Base-by-base conservation (phyloP, 2,888 invertebrate genomes). In the Nymphalis urticae region DNA sequence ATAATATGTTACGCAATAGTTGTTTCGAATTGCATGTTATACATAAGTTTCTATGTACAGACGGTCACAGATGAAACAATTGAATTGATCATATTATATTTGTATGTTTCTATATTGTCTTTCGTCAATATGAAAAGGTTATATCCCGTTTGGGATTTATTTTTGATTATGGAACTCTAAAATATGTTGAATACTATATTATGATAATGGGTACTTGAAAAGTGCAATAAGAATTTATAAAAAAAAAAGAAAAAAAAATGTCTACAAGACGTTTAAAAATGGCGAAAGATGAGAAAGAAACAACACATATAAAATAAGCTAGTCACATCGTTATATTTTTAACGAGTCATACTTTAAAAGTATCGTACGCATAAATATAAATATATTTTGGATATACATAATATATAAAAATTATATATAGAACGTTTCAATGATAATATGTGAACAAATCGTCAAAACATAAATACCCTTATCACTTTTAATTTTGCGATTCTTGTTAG, bases 11-110 rank as follows among this genome's bases (percentile, higher is more conserved):
- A 50, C 62, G 62, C 48, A 56, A 56, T 32, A 56, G 32, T 36
- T 56, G 56, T 56, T 56, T 42, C 32, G 36, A 9, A 17, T 36
- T 70, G 72, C 68, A 70, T 72, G 70, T 70, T 70, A 72, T 67
- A 32, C 27, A 56, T 72, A 72, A 65, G 72, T 69, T 72, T 71
- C 64, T 13, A 17, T 63, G 70, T 72, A 72, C 72, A 70, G 72
- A 50, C 67, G 70, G 59, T 68, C 70, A 64, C 64, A 51, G 17
- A 58, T 36, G 5, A 10, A 19, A n/a, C 8, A 50, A 50, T 42
- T 1, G 3, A 50, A 50, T 50, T 6, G 54, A 54, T 27, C 19
- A n/a, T 58, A 56, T 42, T n/a, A n/a, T 56, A 32, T 56, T 32
- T 17, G 54, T 56, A 27, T 2, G 27, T 56, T 27, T 32, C 27